Evolutionary conservation across 2,797 vertebrate species (phyloP).

Genomic region (Pampus argenteus): DNA sequence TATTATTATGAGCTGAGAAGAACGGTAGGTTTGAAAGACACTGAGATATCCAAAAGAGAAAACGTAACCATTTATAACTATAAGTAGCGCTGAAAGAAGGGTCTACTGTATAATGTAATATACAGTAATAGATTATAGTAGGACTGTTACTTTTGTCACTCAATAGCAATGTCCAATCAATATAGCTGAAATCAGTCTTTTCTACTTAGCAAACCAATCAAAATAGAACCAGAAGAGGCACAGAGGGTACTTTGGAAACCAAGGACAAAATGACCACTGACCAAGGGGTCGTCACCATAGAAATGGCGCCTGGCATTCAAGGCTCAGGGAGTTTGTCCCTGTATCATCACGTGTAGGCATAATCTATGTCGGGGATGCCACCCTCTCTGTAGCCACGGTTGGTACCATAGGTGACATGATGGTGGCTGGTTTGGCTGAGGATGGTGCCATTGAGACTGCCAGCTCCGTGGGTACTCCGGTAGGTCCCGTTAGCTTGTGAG

Average conservation of each 20-base stretch:
- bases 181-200: slow-evolving; percentile 71
- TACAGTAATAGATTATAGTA: slow-evolving; percentile 78
- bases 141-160: slow-evolving; percentile 79
- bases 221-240: slow-evolving; percentile 87
- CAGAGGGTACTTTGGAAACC: slow-evolving; percentile 89
- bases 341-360: slow-evolving; percentile 91
- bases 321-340: slow-evolving; percentile 61
- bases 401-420: slow-evolving; percentile 90
- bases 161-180: slow-evolving; percentile 73
- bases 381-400: slow-evolving; percentile 94
- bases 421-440: slow-evolving; percentile 91
- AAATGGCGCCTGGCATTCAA: slow-evolving; percentile 57
- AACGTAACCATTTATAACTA: slow-evolving; percentile 78
- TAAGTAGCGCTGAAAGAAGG: slow-evolving; percentile 78
- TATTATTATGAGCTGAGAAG: slow-evolving; percentile 80
- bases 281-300: slow-evolving; percentile 54
- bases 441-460: slow-evolving; percentile 89
- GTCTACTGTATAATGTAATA: slow-evolving; percentile 72
- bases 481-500: slow-evolving; percentile 81
- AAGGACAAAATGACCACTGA: slow-evolving; percentile 77
- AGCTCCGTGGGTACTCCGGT: slow-evolving; percentile 75
- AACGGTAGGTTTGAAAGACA: slow-evolving; percentile 80
- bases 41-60: slow-evolving; percentile 79
- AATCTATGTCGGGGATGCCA: slow-evolving; percentile 93
- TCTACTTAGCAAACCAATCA: slow-evolving; percentile 83